These are phyloP conservation scores for Rotaria macrura DNA, from an alignment of 2,888 invertebrate genomes.

Conservation along the genomic window DNA sequence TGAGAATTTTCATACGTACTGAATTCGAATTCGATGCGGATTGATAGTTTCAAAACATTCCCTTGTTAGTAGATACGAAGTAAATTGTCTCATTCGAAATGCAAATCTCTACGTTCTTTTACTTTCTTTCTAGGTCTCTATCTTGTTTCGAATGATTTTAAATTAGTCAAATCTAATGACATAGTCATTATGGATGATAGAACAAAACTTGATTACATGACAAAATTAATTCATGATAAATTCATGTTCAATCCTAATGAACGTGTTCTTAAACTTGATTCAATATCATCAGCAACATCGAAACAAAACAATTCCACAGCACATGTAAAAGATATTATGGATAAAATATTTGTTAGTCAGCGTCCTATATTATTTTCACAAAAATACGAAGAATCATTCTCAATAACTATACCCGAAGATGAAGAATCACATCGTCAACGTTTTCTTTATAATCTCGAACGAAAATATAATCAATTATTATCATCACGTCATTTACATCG, in stretches of 20 bases:
- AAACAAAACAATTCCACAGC: neutral
- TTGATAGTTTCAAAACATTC: too few relatives aligned
- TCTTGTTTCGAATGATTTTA: conserved; percentile 31
- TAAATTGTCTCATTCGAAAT: too few relatives aligned
- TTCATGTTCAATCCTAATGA: conserved; percentile 34
- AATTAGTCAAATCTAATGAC: conserved; percentile 30
- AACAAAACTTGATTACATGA: conserved; percentile 31
- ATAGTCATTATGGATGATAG: conserved; percentile 29
- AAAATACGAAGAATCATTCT: conserved; percentile 32
- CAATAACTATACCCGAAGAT: conserved; percentile 31
- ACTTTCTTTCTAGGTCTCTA: conserved; percentile 7
- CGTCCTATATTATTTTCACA: conserved; percentile 29
- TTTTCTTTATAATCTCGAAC: conserved; percentile 23
- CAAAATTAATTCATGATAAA: conserved; percentile 26
- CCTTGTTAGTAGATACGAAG: too few relatives aligned
- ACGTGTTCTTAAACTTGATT: conserved; percentile 25
- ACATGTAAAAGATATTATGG: conserved; percentile 26
- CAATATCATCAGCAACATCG: neutral
- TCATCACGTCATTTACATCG: conserved; percentile 30
- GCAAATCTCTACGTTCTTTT: neutral
- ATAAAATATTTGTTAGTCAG: conserved; percentile 33
- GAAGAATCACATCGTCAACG: conserved; percentile 32
- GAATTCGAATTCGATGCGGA: too few relatives aligned
- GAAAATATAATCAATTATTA: conserved; percentile 33
- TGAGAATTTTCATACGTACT: too few relatives aligned